Conservation (phyloP, 2,113 vertebrate genomes). For the Rhizomys pruinosus region DNA sequence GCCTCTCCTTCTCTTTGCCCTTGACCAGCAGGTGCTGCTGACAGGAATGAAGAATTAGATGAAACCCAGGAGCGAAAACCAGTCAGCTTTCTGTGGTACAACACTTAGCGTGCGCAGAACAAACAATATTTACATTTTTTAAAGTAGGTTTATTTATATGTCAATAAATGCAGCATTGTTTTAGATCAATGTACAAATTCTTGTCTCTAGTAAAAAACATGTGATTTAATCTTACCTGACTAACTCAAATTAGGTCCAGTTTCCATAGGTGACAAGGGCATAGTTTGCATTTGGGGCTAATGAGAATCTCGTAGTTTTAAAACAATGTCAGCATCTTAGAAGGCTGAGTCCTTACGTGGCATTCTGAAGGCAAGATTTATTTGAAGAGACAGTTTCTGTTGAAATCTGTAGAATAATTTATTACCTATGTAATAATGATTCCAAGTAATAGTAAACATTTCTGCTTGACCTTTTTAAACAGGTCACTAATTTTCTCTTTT, state of each 20-base stretch:
- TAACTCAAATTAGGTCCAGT: neutral
- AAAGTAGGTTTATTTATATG: neutral
- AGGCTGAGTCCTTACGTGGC: neutral
- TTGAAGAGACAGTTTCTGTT: slow-evolving; percentile 17
- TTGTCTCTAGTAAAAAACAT: neutral
- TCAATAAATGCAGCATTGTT: neutral
- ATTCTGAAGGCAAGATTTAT: neutral
- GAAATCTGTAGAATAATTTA: neutral
- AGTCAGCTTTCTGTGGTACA: neutral
- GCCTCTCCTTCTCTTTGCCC: neutral
- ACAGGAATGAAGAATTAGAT: slow-evolving; percentile 35
- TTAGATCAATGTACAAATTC: neutral
- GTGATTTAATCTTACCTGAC: neutral
- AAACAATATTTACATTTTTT: neutral
- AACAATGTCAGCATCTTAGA: neutral
- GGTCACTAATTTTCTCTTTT: neutral
- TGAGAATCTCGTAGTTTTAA: neutral
- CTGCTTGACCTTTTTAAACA: slow-evolving; percentile 27
- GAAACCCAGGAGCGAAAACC: slow-evolving; percentile 26
- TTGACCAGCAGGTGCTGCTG: slow-evolving; percentile 33
- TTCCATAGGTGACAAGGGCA: neutral
- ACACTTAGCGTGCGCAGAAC: neutral
- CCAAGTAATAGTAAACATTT: slow-evolving; percentile 31
- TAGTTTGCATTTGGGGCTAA: slow-evolving; percentile 7
- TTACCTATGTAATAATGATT: slow-evolving; percentile 1